Evolutionary conservation across 1,140 invertebrate species (phyloP), one percentile per base, ranked within the genome.

Genomic region (Varroa destructor): DNA sequence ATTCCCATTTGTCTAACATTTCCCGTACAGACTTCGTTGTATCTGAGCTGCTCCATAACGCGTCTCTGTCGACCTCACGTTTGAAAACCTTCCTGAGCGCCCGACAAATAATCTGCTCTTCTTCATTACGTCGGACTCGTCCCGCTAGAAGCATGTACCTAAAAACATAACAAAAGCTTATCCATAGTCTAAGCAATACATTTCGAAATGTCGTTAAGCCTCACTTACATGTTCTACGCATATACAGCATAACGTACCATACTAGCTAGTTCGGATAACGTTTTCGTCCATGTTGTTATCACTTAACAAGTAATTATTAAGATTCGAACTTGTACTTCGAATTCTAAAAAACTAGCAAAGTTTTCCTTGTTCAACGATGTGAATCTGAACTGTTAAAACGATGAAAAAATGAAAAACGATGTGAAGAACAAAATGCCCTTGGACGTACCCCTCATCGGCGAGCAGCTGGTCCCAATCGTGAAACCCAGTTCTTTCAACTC

Each of bases 401-500:
- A 25, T 25, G 25, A 25, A 25, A 25, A 25, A 25, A 25, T 25
- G 25, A 25, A 25, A 25, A 25, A 25, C 25, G 25, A 25, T 25
- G 25, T 25, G 25, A 25, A 25, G 25, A 25, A 25, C 25, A 25
- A 25, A 25, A 25, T 25, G 25, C 25, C 25, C 25, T 25, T 25
- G 25, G 25, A 58, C 61, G 2, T 8, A 67, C 82, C 83, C 97
- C 83, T 99, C 94, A 79, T 99, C 93, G 0, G 92, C 91, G 43
- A 99, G 83, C 82, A 96, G 91, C 80, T 97, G 93, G 78, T 93
- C 89, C 94, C 94, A 99, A 81, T 99, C 93, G 77, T 95, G 93
- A 72, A 88, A 86, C n/a, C 81, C 77, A 75, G 78, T 76, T 79
- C 83, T n/a, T 80, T 74, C 82, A 36, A 89, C 88, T 6, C 87